Base-by-base conservation (phyloP, 2,113 vertebrate genomes). In the Cariama cristata region DNA sequence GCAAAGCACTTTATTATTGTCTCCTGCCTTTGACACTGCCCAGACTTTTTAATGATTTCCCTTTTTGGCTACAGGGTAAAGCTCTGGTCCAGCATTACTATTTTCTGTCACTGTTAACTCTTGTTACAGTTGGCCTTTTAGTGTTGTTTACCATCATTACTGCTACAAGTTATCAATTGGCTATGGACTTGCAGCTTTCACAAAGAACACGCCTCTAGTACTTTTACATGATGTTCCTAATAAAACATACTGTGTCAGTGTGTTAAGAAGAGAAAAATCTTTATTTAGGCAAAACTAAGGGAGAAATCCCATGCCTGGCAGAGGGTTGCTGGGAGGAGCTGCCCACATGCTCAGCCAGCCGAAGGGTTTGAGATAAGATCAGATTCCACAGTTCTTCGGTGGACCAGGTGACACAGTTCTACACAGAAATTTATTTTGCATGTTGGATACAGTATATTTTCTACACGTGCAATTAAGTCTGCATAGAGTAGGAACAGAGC, bases 1-100 rank as follows among this genome's bases (percentile, higher is more conserved):
- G 80, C 52, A 95, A 86, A 95, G 80, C 17, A 80, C 23, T 72
- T 94, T 86, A 93, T 82, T 60, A 69, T 73, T 76, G 66, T 90
- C 74, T 75, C 35, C 71, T 90, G 32, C 27, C 45, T 91, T 60
- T 88, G 30, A 93, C 30, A 81, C 64, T 69, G 24, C 24, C 40
- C 33, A 62, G 44, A 75, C 23, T 87, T 90, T 83, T 72, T n/a
- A 52, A 80, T 69, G 4, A 14, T 11, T 33, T 60, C 53, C 19
- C 27, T 50, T 79, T 83, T 74, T 53, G 14, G 56, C 38, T 82
- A 52, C 38, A 52, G 42, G 32, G 33, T 62, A 93, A 66, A 79
- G 20, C 56, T 23, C 23, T 79, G 33, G 58, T 86, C 81, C 75
- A 90, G 30, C 53, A 91, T 47, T 55, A 67, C 32, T 71, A n/a